Conservation (phyloP, 1,140 invertebrate species). For the Apis dorsata region DNA sequence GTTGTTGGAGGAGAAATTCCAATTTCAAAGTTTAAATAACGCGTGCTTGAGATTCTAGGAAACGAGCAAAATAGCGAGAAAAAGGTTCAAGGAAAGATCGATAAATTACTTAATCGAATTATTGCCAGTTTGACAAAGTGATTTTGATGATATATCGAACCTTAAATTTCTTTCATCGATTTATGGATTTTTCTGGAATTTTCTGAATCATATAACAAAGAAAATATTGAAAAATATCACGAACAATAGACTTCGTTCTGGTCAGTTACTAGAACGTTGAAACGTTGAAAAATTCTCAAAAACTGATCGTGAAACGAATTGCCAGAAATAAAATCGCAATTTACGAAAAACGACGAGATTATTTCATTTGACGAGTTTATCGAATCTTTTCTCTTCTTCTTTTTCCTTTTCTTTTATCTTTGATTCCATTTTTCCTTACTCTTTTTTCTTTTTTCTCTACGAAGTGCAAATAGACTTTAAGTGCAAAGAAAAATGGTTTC, state of each 20-base stretch:
- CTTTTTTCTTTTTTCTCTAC: too few species aligned
- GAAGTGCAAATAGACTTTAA: not conserved
- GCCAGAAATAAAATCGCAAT: not conserved
- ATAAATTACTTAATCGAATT: constrained; percentile 4
- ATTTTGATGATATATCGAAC: not conserved
- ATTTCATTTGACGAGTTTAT: not conserved
- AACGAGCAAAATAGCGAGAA: not conserved
- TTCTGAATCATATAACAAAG: not conserved
- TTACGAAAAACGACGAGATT: not conserved
- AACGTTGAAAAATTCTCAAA: too few species aligned
- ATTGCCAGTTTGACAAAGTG: constrained; percentile 11
- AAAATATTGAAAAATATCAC: constrained; percentile 1
- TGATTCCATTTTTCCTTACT: not conserved
- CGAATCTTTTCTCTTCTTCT: not conserved
- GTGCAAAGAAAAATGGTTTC: not conserved
- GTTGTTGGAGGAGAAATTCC: too few species aligned
- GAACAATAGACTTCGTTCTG: not conserved
- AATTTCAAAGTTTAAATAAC: not conserved
- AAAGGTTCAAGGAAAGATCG: not conserved
- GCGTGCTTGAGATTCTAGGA: not conserved
- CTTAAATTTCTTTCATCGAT: not conserved
- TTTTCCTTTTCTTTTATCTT: too few species aligned
- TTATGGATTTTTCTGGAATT: not conserved
- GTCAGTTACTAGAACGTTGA: not conserved
- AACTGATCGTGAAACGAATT: not conserved